Evolutionary conservation across 2,888 invertebrate genomes (phyloP).

Genomic region (Dynastes hyllus): DNA sequence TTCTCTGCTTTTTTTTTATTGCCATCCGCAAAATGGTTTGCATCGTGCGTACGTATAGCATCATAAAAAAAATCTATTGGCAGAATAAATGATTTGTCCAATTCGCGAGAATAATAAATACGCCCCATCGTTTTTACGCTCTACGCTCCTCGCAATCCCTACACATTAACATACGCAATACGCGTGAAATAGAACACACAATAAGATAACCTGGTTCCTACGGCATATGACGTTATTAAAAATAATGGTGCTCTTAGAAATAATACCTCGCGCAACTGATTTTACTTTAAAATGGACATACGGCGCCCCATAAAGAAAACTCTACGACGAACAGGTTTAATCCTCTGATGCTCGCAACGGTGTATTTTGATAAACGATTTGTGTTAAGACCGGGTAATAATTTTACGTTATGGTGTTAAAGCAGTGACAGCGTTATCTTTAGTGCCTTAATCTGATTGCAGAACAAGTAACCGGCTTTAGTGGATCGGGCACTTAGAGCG

Average conservation of each 20-base stretch:
- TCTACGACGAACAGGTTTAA: neutral
- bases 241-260: neutral
- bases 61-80: no score
- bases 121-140: no score
- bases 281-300: constrained; percentile 15
- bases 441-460: constrained; percentile 16
- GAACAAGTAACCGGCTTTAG: constrained; percentile 8
- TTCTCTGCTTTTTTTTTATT: no score
- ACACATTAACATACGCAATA: neutral
- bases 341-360: neutral
- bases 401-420: constrained; percentile 16
- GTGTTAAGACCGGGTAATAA: constrained; percentile 18
- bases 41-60: no score
- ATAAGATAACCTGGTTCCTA: neutral
- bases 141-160: no score
- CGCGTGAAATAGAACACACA: neutral
- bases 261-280: neutral
- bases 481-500: neutral
- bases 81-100: no score
- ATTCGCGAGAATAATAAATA: no score
- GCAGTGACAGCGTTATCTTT: constrained; percentile 28
- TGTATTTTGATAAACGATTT: constrained; percentile 20
- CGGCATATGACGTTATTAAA: neutral
- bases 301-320: neutral
- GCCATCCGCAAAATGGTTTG: no score